phyloP scores from a whole-genome alignment of 2,797 vertebrate genomes.

The Coregonus ussuriensis region DNA sequence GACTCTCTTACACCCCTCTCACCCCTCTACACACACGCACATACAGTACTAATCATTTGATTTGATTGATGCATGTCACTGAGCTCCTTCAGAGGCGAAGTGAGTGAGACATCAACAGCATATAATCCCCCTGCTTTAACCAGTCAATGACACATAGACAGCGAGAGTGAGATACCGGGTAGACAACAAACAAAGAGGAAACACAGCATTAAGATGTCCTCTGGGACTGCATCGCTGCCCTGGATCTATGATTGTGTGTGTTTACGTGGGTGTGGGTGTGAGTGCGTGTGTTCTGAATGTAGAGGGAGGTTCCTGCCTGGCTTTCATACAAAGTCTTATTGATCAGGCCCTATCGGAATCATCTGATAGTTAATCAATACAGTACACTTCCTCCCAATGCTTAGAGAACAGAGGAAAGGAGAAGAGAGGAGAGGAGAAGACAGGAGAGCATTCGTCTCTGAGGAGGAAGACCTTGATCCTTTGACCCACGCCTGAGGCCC shows the following conservation, averaged over 20 bases:
- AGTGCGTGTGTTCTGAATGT: slow-evolving; percentile 31
- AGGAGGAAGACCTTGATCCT: slow-evolving; percentile 72
- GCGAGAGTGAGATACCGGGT: slow-evolving; percentile 23
- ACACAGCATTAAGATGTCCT: slow-evolving; percentile 19
- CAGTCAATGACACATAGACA: neutral
- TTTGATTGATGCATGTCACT: neutral
- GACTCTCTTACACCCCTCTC: no score
- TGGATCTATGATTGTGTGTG: slow-evolving; percentile 33
- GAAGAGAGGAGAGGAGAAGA: neutral
- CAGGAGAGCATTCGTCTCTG: slow-evolving; percentile 50
- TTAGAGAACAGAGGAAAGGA: slow-evolving; percentile 38
- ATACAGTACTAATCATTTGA: neutral
- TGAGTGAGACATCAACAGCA: neutral
- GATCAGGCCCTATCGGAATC: slow-evolving; percentile 79
- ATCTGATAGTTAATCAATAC: slow-evolving; percentile 84
- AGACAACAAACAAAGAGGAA: slow-evolving; percentile 39
- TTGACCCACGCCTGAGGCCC: slow-evolving; percentile 47
- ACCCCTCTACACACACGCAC: neutral
- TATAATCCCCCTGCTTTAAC: neutral
- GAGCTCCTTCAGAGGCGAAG: neutral
- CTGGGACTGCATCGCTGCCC: slow-evolving; percentile 45
- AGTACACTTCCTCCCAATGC: slow-evolving; percentile 76
- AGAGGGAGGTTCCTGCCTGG: slow-evolving; percentile 66
- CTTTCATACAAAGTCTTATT: slow-evolving; percentile 74
- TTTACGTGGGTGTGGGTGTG: slow-evolving; percentile 15